These are phyloP conservation scores for Gadus chalcogrammus DNA, from an alignment of 2,113 vertebrate species.

Conservation along the genomic window DNA sequence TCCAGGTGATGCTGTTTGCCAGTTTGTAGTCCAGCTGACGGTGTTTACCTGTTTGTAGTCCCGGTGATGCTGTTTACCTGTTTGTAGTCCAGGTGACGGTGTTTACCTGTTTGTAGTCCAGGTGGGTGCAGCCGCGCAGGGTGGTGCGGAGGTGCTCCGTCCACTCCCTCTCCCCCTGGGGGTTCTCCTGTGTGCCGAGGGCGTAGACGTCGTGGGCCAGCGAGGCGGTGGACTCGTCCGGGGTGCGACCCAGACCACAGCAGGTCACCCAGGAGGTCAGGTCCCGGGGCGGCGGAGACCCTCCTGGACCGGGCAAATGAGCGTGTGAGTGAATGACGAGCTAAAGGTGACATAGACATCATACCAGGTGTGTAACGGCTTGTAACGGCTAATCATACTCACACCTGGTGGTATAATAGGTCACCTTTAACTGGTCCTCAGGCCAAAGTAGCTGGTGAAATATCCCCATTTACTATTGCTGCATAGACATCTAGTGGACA, in stretches of 20 bases:
- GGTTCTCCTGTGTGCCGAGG: conserved; percentile 85
- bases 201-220: conserved; percentile 84
- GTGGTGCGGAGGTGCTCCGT: conserved; percentile 76
- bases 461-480: too few relatives aligned
- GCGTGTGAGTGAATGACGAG: background rate
- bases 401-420: too few relatives aligned
- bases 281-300: conserved; percentile 74
- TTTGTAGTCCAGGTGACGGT: conserved; percentile 60
- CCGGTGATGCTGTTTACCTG: conserved; percentile 27
- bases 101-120: conserved; percentile 80
- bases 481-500: too few relatives aligned
- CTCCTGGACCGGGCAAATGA: conserved; percentile 57
- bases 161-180: conserved; percentile 86
- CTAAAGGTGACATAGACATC: too few relatives aligned
- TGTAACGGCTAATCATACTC: too few relatives aligned
- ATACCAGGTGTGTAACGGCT: too few relatives aligned
- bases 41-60: conserved; percentile 78
- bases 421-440: too few relatives aligned
- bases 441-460: too few relatives aligned
- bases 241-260: conserved; percentile 75
- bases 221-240: conserved; percentile 71
- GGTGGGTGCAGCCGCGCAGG: conserved; percentile 73
- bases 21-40: conserved; percentile 60
- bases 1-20: conserved; percentile 48
- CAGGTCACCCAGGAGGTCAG: conserved; percentile 83